These are phyloP conservation scores for Lacanobia oleracea DNA, from an alignment of 2,888 invertebrate genomes.

Conservation along the genomic window DNA sequence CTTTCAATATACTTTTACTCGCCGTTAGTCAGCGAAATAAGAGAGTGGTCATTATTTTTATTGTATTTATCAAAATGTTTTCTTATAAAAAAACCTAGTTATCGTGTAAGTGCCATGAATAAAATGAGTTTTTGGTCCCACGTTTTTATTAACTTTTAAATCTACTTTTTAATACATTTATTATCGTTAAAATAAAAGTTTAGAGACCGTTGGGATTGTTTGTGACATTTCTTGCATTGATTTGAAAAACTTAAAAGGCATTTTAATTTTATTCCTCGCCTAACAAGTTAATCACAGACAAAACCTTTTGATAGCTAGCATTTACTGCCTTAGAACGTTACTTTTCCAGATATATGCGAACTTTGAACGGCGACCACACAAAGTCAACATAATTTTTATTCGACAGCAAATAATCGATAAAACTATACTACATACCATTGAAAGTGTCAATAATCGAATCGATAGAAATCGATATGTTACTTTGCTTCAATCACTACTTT, in stretches of 20 bases:
- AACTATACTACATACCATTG: no score
- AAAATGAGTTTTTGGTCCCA: slow-evolving; percentile 63
- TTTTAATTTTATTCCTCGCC: background rate
- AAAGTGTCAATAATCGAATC: no score
- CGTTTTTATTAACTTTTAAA: slow-evolving; percentile 69
- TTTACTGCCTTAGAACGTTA: no score
- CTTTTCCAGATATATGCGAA: no score
- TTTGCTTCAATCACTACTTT: no score
- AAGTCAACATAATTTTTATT: no score
- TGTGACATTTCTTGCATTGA: slow-evolving; percentile 37
- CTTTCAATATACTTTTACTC: slow-evolving; percentile 45
- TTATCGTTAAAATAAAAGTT: slow-evolving; percentile 65
- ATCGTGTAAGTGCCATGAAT: slow-evolving; percentile 72
- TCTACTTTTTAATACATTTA: slow-evolving; percentile 61
- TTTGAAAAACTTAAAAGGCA: background rate
- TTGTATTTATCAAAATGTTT: slow-evolving; percentile 59
- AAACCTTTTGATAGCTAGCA: no score
- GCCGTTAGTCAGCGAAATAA: slow-evolving; percentile 50
- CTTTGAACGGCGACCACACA: no score
- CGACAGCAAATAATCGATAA: no score
- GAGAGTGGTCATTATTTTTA: slow-evolving; percentile 62
- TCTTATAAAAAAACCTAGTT: slow-evolving; percentile 63
- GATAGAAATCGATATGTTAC: no score
- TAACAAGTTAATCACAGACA: no score
- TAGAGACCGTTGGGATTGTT: slow-evolving; percentile 60